phyloP scores from a whole-genome alignment of 2,113 vertebrate species.

The Eclectus roratus region DNA sequence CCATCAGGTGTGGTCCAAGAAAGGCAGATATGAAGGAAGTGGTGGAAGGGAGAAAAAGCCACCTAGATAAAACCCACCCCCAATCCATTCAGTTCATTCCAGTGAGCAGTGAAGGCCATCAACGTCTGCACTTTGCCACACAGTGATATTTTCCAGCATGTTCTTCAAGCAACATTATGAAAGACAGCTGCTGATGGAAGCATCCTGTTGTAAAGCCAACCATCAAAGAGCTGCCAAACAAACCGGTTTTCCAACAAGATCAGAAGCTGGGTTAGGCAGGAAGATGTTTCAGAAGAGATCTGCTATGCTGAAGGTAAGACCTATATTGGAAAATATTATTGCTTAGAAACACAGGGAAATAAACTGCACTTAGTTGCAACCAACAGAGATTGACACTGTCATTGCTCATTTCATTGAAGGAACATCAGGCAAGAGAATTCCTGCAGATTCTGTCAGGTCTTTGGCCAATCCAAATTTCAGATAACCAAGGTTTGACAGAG shows the following conservation, averaged over 20 bases:
- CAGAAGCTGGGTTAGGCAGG: not conserved
- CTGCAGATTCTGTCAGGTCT: not conserved
- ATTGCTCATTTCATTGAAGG: not conserved
- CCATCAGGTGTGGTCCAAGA: not conserved
- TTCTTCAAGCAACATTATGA: not conserved
- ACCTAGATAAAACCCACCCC: not conserved
- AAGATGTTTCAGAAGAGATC: not conserved
- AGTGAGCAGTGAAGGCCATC: not conserved
- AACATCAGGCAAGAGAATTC: not conserved
- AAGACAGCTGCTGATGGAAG: not conserved
- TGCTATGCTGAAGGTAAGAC: not conserved
- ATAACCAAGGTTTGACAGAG: not conserved
- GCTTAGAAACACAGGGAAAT: not conserved
- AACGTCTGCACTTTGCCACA: not conserved
- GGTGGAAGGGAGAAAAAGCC: not conserved
- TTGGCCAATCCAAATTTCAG: not conserved
- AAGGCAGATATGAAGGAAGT: not conserved
- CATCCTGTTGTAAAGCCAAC: not conserved
- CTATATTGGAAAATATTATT: not conserved
- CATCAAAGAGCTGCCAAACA: not conserved
- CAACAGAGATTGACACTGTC: not conserved
- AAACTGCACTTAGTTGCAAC: not conserved
- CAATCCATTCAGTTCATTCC: not conserved
- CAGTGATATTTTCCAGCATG: not conserved
- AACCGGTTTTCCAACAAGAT: not conserved